These are phyloP conservation scores for Micropterix aruncella DNA, from an alignment of 2,888 invertebrate genomes.

Conservation along the genomic window DNA sequence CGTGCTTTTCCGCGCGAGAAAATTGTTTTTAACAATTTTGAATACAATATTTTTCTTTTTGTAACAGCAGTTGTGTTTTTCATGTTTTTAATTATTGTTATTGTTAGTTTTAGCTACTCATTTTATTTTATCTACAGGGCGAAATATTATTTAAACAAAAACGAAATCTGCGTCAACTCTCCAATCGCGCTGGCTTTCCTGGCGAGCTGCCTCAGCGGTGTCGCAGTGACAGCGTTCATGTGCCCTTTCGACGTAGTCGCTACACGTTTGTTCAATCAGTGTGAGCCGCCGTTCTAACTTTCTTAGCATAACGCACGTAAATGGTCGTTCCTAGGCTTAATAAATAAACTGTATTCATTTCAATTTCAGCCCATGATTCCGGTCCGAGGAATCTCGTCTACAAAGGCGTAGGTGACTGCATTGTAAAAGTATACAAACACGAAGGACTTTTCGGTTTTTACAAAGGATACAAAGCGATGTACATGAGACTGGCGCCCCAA, in stretches of 20 bases:
- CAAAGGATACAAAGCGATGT: conserved; percentile 39
- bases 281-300: conserved; percentile 27
- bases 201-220: conserved; percentile 65
- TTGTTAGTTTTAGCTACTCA: too few relatives aligned
- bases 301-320: background rate
- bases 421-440: conserved; percentile 1
- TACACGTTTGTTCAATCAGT: conserved; percentile 83
- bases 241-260: conserved; percentile 80
- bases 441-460: conserved; percentile 1
- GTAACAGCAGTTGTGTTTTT: too few relatives aligned
- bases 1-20: too few relatives aligned
- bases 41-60: too few relatives aligned
- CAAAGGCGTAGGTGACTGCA: conserved; percentile 1
- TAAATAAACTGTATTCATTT: too few relatives aligned
- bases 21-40: too few relatives aligned
- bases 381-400: background rate
- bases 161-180: conserved; percentile 21
- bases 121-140: conserved; percentile 18
- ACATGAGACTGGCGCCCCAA: conserved; percentile 65
- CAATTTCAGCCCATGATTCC: too few relatives aligned
- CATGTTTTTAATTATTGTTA: too few relatives aligned
- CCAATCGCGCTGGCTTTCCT: too few relatives aligned
- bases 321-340: background rate
- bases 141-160: conserved; percentile 24
- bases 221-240: conserved; percentile 59